These are phyloP conservation scores for Athripsodes cinereus DNA, from an alignment of 2,888 invertebrate genomes.

Conservation along the genomic window DNA sequence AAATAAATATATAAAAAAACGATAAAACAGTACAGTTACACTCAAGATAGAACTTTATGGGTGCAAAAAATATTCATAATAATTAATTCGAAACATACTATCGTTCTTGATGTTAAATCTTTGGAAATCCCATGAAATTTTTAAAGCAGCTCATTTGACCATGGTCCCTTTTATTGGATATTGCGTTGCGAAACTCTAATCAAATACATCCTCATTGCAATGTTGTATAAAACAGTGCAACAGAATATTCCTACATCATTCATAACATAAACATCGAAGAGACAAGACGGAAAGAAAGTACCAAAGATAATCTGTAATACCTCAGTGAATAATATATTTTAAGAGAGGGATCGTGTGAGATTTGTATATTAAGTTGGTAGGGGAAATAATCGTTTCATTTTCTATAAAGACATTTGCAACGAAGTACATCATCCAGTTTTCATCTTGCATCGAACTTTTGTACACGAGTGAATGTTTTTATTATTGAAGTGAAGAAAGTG, in stretches of 20 bases:
- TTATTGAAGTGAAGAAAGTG: background rate
- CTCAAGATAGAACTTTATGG: too few species aligned
- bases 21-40: too few species aligned
- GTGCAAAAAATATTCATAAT: too few species aligned
- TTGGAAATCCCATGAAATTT: too few species aligned
- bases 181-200: slow-evolving; percentile 9
- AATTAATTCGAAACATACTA: too few species aligned
- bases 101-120: too few species aligned
- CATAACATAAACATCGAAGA: slow-evolving; percentile 5
- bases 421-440: slow-evolving; percentile 10
- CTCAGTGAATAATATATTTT: background rate
- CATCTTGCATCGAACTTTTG: slow-evolving; percentile 29
- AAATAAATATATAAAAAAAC: too few species aligned
- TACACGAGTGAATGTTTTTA: background rate
- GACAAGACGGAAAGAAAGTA: slow-evolving; percentile 14
- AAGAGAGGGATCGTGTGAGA: background rate
- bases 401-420: slow-evolving; percentile 21
- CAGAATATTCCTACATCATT: slow-evolving; percentile 16
- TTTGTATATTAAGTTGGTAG: slow-evolving; percentile 8
- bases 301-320: background rate
- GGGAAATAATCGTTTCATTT: slow-evolving; percentile 16
- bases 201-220: slow-evolving; percentile 16
- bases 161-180: background rate
- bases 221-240: slow-evolving; percentile 15
- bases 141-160: background rate